Evolutionary conservation across 2,113 vertebrate genomes (phyloP).

Genomic region (Echinops telfairi): DNA sequence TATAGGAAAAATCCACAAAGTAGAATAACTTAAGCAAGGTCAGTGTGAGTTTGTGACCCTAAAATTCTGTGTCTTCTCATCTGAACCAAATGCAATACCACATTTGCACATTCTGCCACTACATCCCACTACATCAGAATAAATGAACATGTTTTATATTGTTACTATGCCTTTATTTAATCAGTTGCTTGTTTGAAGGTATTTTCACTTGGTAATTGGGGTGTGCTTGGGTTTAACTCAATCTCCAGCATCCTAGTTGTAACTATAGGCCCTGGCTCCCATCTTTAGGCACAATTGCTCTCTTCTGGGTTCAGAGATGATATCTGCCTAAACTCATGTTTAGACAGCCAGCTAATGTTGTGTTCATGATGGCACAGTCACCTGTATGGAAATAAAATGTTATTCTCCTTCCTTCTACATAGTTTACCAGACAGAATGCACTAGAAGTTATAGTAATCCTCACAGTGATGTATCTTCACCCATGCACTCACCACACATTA

Average conservation of each 20-base stretch:
- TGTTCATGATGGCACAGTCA: not conserved
- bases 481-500: not conserved
- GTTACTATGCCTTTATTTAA: slow-evolving; percentile 56
- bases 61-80: not conserved
- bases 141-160: not conserved
- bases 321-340: not conserved
- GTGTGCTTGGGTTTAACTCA: slow-evolving; percentile 1
- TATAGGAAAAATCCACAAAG: not conserved
- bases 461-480: not conserved
- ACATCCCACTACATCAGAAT: not conserved
- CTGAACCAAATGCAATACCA: not conserved
- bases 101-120: not conserved
- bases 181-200: slow-evolving; percentile 49
- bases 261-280: not conserved
- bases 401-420: not conserved
- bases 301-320: slow-evolving; percentile 32
- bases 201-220: slow-evolving; percentile 36
- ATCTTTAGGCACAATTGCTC: not conserved
- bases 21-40: not conserved
- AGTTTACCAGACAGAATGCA: not conserved
- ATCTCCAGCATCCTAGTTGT: slow-evolving; percentile 25
- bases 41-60: not conserved
- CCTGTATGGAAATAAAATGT: slow-evolving; percentile 16
- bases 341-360: not conserved
- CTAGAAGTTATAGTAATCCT: not conserved